A percentile compares a stretch with the other conserved stretches of the same genome.
phyloP scores from a whole-genome alignment of 2,113 vertebrate genomes.

The Balaeniceps rex region DNA sequence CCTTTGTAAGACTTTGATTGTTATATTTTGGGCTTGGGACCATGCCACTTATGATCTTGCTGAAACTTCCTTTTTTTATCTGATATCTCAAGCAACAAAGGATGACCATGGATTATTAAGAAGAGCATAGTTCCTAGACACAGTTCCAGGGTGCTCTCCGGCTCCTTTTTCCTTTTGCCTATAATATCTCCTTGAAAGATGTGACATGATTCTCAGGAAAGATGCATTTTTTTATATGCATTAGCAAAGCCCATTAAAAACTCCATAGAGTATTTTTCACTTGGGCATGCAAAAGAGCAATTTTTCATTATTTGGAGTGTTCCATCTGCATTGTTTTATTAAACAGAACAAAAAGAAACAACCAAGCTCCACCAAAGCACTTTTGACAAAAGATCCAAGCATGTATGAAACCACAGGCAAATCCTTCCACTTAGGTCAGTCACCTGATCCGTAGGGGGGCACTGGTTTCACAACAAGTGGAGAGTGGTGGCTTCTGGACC shows the following conservation, averaged over 20 bases:
- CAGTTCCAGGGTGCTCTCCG: background rate
- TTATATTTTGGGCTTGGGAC: background rate
- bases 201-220: background rate
- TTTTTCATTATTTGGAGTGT: background rate
- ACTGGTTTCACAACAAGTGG: background rate
- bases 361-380: background rate
- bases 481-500: background rate
- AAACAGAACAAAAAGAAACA: background rate
- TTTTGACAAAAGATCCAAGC: background rate
- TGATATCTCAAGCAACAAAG: background rate
- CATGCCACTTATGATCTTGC: background rate
- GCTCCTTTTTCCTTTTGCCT: background rate
- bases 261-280: background rate
- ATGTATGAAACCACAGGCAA: background rate
- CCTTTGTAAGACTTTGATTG: background rate
- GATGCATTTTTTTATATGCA: background rate
- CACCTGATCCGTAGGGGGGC: fast-evolving
- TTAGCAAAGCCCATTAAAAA: background rate
- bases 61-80: background rate
- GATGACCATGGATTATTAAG: background rate
- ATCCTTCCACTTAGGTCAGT: background rate
- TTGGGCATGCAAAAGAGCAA: background rate
- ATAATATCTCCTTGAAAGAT: background rate
- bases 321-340: background rate
- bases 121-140: background rate